Conservation (phyloP, 2,113 vertebrate genomes). For the Lanius ludovicianus region DNA sequence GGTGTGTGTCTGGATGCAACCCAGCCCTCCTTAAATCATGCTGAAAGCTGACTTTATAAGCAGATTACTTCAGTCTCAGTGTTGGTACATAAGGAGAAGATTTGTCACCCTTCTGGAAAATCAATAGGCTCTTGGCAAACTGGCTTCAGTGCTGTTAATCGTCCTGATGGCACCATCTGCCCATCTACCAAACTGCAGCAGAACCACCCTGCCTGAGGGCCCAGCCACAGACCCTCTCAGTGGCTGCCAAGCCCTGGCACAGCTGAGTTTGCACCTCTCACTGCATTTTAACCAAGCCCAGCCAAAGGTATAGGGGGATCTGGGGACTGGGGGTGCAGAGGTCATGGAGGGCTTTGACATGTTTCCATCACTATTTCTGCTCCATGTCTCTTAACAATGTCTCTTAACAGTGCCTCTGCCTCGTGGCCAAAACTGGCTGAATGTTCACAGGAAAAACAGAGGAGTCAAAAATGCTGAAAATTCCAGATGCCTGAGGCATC, state of each 20-base stretch:
- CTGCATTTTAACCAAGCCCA: background rate
- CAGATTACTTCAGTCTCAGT: background rate
- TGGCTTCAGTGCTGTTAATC: background rate
- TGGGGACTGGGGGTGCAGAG: background rate
- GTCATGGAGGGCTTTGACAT: background rate
- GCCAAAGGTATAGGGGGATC: background rate
- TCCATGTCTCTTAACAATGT: background rate
- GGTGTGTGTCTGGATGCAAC: background rate
- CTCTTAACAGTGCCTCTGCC: background rate
- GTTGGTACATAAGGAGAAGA: slow-evolving; percentile 21
- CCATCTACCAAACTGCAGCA: background rate
- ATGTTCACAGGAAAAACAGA: background rate
- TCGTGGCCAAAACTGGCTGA: rapidly evolving
- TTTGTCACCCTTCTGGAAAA: slow-evolving; percentile 25
- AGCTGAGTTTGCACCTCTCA: background rate
- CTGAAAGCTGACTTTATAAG: slow-evolving; percentile 9
- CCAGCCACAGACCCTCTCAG: rapidly evolving
- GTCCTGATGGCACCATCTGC: slow-evolving; percentile 33
- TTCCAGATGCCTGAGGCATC: background rate
- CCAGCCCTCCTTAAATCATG: background rate
- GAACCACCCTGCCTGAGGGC: background rate
- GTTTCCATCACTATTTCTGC: background rate
- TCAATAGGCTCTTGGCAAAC: slow-evolving; percentile 31
- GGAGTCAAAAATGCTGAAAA: background rate
- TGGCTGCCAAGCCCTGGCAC: background rate